Evolutionary conservation across 2,797 vertebrate species (phyloP), one percentile per base, ranked within the genome.

Genomic region (Gymnoscopelus microlampas): DNA sequence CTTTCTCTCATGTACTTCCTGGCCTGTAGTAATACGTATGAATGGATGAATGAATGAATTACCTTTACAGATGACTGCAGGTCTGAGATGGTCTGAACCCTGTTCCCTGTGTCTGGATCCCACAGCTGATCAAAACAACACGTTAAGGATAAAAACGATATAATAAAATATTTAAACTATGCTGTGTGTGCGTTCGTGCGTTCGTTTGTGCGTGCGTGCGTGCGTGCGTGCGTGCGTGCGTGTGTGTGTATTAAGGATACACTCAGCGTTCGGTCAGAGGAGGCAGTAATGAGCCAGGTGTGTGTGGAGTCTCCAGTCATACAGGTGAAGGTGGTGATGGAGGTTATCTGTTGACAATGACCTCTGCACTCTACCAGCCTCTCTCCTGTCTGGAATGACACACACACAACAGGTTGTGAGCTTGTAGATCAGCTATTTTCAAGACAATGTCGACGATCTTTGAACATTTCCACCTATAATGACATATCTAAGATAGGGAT

Each of bases 51-150:
- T 44, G 39, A 8, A 44, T 44, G 39, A 63, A 69, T 74, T 91
- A 98, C 97, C 96, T 98, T 99, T 4, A 97, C 96, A 67, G 97
- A 96, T 2, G 96, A 98, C 87, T 96, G 96, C 53, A 99, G 96
- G 68, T 95, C 95, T 0, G 95, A 95, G 32, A 98, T 91, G 66
- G 92, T 96, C 80, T 94, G 94, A 76, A 98, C 84, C 65, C 96
- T 89, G 83, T 91, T 92, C 13, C 96, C 97, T 53, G 89, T 94
- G 60, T 89, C 92, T 68, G 94, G 95, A 80, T 98, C 96, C 98
- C 97, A 99, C 76, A 96, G 61, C 95, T 97, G 90, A 60, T 73
- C 39, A 44, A 67, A 8, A 19, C 0, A 7, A 10, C 4, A 57
- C 1, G 39, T 93, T 85, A 71, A 93, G 87, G 81, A 83, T 24